Conservation (phyloP, 1,140 invertebrate species). For the Drosophila mayri region DNA sequence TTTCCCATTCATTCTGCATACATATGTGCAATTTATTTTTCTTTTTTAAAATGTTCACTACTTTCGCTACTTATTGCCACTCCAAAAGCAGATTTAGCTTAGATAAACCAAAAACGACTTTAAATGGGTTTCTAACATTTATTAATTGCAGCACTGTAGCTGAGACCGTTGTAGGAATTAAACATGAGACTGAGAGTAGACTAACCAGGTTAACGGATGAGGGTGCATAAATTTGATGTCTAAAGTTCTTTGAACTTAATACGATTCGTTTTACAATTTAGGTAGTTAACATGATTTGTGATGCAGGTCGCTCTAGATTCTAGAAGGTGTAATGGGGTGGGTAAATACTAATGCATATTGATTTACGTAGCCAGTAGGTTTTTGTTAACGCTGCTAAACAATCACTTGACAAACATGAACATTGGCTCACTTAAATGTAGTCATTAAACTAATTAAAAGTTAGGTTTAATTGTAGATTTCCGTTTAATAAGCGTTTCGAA, state of each 20-base stretch:
- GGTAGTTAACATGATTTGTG: constrained; percentile 40
- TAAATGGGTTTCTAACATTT: constrained; percentile 41
- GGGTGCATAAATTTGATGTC: constrained; percentile 23
- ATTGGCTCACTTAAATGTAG: constrained; percentile 61
- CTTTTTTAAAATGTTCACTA: too few relatives aligned
- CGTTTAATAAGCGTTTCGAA: constrained; percentile 64
- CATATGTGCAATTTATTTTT: too few relatives aligned
- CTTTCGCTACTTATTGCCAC: neutral
- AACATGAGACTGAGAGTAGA: constrained; percentile 49
- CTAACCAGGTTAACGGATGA: constrained; percentile 26
- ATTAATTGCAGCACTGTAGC: constrained; percentile 39
- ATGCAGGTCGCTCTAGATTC: constrained; percentile 66
- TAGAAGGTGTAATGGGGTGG: constrained; percentile 37
- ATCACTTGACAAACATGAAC: constrained; percentile 72
- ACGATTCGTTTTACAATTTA: constrained; percentile 26
- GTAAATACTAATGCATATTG: constrained; percentile 56
- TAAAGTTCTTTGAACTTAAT: constrained; percentile 63
- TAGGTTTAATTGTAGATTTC: constrained; percentile 43
- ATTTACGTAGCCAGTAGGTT: constrained; percentile 33
- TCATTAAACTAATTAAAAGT: constrained; percentile 43
- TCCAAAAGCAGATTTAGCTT: neutral
- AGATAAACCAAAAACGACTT: neutral
- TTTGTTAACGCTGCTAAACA: constrained; percentile 53
- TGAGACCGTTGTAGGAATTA: constrained; percentile 34
- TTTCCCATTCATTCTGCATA: neutral